Conservation (phyloP, 2,888 invertebrate species). For the Stenchaetothrips biformis region DNA sequence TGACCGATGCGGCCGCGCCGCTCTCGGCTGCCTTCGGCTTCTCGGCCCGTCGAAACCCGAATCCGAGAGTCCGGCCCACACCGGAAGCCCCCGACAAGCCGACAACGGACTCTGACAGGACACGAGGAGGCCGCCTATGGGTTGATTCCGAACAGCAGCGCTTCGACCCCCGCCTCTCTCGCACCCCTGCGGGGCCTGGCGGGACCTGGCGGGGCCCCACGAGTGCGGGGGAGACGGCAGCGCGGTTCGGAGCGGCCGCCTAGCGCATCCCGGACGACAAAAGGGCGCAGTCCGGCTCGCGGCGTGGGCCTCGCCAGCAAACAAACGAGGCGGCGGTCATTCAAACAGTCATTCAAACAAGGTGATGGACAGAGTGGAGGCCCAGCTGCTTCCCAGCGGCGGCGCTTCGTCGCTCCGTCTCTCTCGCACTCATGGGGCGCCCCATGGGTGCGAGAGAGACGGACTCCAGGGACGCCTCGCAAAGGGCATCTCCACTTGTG, state of each 20-base stretch:
- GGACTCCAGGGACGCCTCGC: too few relatives aligned
- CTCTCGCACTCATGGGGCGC: background rate
- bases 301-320: background rate
- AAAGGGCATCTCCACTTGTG: too few relatives aligned
- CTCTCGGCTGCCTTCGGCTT: too few relatives aligned
- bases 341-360: slow-evolving; percentile 23
- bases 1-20: too few relatives aligned
- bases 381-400: background rate
- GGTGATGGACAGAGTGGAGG: slow-evolving; percentile 20
- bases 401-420: background rate
- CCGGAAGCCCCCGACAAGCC: background rate
- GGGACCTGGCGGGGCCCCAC: too few relatives aligned
- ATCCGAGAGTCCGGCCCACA: background rate
- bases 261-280: background rate
- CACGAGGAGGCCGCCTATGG: background rate
- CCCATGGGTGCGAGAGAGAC: background rate
- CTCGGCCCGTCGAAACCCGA: too few relatives aligned
- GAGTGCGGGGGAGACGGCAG: background rate
- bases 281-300: background rate
- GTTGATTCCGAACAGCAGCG: too few relatives aligned
- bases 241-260: background rate
- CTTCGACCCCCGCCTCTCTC: too few relatives aligned
- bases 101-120: background rate
- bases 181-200: too few relatives aligned
- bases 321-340: slow-evolving; percentile 12